Conservation (phyloP, 2,113 vertebrate species). For the Chamaetylas fuelleborni region DNA sequence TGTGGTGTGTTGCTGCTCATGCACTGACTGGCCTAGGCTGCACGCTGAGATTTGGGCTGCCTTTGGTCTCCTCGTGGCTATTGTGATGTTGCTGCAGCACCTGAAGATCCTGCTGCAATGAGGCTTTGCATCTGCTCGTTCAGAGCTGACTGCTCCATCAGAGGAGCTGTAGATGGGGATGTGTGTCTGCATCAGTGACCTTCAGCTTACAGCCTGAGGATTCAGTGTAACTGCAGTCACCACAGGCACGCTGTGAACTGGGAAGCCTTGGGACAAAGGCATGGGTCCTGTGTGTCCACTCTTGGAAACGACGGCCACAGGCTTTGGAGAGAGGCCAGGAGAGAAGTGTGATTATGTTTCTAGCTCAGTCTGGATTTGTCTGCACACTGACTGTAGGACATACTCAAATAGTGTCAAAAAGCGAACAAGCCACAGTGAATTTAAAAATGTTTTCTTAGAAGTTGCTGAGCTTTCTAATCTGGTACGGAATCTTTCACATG, state of each 20-base stretch:
- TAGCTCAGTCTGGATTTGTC: neutral
- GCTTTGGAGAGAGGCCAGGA: neutral
- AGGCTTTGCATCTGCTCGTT: neutral
- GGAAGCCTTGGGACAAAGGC: neutral
- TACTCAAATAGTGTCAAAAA: neutral
- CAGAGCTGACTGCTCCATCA: rapidly evolving
- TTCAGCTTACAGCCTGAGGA: neutral
- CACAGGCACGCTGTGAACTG: neutral
- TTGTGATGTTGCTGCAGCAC: neutral
- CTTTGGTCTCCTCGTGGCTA: neutral
- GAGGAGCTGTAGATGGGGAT: neutral
- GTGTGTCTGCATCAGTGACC: neutral
- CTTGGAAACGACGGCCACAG: neutral
- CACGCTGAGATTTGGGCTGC: neutral
- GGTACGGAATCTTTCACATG: neutral
- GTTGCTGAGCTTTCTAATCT: neutral
- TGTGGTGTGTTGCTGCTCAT: neutral
- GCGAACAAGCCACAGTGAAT: neutral
- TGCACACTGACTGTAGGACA: neutral
- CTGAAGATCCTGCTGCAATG: neutral
- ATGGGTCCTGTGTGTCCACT: neutral
- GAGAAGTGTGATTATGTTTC: neutral
- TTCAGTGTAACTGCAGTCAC: neutral
- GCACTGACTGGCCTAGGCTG: neutral
- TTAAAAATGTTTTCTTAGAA: neutral